Base-by-base conservation (phyloP, 1,140 invertebrate species). In the Propsilocerus akamusi region DNA sequence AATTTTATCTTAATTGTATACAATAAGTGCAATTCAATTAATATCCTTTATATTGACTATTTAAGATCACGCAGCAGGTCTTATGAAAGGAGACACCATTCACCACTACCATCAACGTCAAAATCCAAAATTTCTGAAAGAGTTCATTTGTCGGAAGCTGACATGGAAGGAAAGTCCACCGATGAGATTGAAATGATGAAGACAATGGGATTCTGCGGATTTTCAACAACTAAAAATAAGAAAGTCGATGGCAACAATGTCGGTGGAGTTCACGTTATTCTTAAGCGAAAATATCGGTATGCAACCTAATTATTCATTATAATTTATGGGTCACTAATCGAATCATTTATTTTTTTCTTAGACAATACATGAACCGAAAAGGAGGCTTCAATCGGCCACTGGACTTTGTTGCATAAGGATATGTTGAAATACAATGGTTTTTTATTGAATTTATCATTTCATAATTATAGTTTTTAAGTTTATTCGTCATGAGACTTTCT, bases 321-420 rank as follows among this genome's bases (percentile, higher is more conserved):
- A n/a, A n/a, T n/a, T n/a, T n/a, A n/a, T n/a, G n/a, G n/a, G n/a
- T n/a, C n/a, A n/a, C n/a, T n/a, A n/a, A n/a, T n/a, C n/a, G n/a
- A n/a, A n/a, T 22, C 7, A 30, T 30, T n/a, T n/a, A 6, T 14
- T 37, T 37, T 37, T 37, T 17, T 20, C 20, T 37, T 37, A 41
- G 34, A 58, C 96, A 99, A 69, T 99, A 99, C 61, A 99, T 99
- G 96, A 99, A 99, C 68, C 77, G 96, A 51, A 94, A 96, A 70
- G 96, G 96, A 55, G 96, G 96, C 51, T 99, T 99, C 69, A 99
- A 99, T 66, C 76, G 96, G 61, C 95, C 96, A 28, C 70, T 99
- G 47, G 96, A 99, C 69, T 92, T 91, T 72, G 88, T 94, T 46
- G 85, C 86, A 53, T 88, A 77, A 71, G 49, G 20, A 37, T 26